Conservation (phyloP, 2,113 vertebrate species). For the Lepus europaeus region DNA sequence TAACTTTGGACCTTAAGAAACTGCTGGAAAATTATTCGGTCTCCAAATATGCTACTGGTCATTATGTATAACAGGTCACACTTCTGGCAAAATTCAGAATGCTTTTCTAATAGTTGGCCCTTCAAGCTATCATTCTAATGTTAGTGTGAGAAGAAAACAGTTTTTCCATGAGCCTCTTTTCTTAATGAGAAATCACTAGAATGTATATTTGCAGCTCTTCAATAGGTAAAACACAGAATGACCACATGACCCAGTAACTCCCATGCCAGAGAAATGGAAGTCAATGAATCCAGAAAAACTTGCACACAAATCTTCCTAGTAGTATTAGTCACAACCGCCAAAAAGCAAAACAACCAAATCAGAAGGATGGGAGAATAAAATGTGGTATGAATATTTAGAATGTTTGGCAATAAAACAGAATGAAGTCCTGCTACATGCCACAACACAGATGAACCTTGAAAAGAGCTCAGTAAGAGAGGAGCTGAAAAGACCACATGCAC, state of each 20-base stretch:
- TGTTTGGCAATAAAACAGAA: slow-evolving; percentile 39
- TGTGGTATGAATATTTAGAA: neutral
- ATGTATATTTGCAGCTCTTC: slow-evolving; percentile 4
- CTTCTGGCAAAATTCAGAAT: slow-evolving; percentile 13
- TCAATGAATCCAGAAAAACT: neutral
- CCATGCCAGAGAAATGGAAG: slow-evolving; percentile 41
- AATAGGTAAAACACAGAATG: neutral
- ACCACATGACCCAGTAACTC: slow-evolving; percentile 10
- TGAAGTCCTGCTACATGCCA: neutral
- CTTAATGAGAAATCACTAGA: neutral
- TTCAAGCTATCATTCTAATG: slow-evolving; percentile 7
- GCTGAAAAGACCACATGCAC: neutral
- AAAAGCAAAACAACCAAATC: slow-evolving; percentile 20
- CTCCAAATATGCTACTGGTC: neutral
- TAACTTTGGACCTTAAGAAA: slow-evolving; percentile 35
- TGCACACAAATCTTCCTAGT: slow-evolving; percentile 22
- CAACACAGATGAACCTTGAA: slow-evolving; percentile 11
- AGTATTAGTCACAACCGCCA: neutral
- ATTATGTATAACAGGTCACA: neutral
- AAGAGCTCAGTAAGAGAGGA: slow-evolving; percentile 13
- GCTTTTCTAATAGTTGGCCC: neutral
- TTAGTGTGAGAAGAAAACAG: neutral
- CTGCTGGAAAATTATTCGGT: neutral
- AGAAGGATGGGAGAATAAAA: slow-evolving; percentile 51
- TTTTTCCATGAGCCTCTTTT: slow-evolving; percentile 14